Conservation (phyloP, 1,140 invertebrate genomes). For the Olivierus martensii region DNA sequence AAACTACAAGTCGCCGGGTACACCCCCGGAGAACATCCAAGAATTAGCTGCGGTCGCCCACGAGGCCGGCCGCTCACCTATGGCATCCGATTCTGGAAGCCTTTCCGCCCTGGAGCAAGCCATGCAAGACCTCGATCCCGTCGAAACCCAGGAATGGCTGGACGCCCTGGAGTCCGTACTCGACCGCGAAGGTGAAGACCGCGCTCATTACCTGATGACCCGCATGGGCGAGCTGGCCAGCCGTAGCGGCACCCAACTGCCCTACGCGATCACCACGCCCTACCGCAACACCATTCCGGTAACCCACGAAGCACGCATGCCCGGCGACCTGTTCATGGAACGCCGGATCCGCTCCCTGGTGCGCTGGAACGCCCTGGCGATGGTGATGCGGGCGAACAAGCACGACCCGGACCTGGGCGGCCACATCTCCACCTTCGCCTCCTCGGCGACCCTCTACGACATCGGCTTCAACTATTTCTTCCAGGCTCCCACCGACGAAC, state of each 20-base stretch:
- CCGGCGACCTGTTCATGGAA: background rate
- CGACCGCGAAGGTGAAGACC: background rate
- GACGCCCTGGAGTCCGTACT: background rate
- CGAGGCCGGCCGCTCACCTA: too few relatives aligned
- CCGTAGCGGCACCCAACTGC: background rate
- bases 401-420: background rate
- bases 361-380: slow-evolving; percentile 1
- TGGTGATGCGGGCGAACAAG: background rate
- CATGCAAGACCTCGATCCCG: background rate
- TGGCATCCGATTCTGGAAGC: too few relatives aligned
- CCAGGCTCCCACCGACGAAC: background rate
- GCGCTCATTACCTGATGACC: background rate
- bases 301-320: background rate
- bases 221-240: background rate
- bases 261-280: background rate
- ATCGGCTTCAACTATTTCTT: slow-evolving; percentile 1
- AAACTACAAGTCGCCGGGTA: too few relatives aligned
- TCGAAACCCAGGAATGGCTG: background rate
- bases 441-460: background rate
- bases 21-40: too few relatives aligned
- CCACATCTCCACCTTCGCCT: background rate
- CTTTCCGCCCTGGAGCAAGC: too few relatives aligned
- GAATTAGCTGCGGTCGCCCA: too few relatives aligned
- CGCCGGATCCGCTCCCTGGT: background rate
- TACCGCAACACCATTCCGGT: slow-evolving; percentile 2